These are phyloP conservation scores for Clistopyga incitator DNA, from an alignment of 2,888 invertebrate genomes.

Conservation along the genomic window DNA sequence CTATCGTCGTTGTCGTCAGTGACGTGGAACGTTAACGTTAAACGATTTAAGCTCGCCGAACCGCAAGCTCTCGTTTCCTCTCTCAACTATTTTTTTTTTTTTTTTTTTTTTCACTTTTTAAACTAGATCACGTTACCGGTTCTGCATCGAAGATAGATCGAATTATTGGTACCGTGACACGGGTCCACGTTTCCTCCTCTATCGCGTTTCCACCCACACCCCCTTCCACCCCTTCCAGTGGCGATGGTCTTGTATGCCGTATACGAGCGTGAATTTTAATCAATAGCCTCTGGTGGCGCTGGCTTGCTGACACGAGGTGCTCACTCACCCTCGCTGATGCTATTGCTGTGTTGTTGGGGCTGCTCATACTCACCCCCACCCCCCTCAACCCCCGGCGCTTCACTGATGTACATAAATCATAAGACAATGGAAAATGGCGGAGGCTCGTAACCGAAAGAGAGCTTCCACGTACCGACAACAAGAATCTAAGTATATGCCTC, in stretches of 20 bases:
- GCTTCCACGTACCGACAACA: conserved; percentile 69
- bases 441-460: conserved; percentile 50
- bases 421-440: conserved; percentile 79
- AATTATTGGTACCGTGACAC: conserved; percentile 55
- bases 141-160: conserved; percentile 30
- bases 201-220: conserved; percentile 20
- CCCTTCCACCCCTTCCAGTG: conserved; percentile 20
- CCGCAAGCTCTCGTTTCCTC: conserved; percentile 24
- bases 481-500: conserved; percentile 77
- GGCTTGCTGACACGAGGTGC: conserved; percentile 45
- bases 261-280: conserved; percentile 62
- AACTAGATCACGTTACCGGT: conserved; percentile 45
- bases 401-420: conserved; percentile 78
- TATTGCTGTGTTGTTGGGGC: conserved; percentile 13
- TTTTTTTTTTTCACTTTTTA: conserved; percentile 26
- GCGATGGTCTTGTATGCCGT: conserved; percentile 28
- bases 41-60: conserved; percentile 47
- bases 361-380: conserved; percentile 31
- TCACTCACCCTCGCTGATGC: conserved; percentile 41
- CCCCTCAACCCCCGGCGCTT: conserved; percentile 14
- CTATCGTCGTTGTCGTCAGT: background rate
- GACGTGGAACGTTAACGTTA: conserved; percentile 38
- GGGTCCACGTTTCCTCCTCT: conserved; percentile 10
- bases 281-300: conserved; percentile 59
- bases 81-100: background rate